A percentile compares a stretch with the other conserved stretches of the same genome.
These are phyloP conservation scores for Sterrhoptilus dennistouni DNA, from an alignment of 2,113 vertebrate genomes.

Conservation along the genomic window DNA sequence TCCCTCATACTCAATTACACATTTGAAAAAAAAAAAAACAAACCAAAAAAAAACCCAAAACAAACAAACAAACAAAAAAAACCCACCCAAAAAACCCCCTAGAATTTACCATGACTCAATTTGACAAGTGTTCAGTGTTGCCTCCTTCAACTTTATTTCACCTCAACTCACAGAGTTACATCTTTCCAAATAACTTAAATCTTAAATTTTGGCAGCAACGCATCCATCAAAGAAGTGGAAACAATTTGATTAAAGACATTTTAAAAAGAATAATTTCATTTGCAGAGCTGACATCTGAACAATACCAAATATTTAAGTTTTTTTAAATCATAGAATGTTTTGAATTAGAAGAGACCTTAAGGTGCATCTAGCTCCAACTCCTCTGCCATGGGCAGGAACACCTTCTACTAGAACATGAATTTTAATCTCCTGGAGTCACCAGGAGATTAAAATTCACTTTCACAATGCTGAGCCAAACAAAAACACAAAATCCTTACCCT, in stretches of 20 bases:
- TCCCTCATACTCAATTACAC: background rate
- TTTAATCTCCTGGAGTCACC: background rate
- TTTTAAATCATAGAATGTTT: background rate
- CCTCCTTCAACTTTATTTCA: background rate
- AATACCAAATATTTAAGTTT: background rate
- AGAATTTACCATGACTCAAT: background rate
- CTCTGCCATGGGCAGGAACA: background rate
- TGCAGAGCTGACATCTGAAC: background rate
- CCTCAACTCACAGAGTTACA: background rate
- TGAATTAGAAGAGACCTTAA: background rate
- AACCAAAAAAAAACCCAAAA: background rate
- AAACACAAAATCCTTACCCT: background rate
- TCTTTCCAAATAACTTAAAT: background rate
- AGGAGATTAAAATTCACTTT: too few species aligned
- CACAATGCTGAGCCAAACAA: background rate
- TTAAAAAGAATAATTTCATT: background rate
- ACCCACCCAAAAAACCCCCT: background rate
- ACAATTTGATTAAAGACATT: background rate
- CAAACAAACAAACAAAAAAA: background rate
- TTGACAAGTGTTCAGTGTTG: background rate
- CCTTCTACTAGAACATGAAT: background rate
- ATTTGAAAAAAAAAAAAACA: background rate
- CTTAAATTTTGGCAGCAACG: background rate
- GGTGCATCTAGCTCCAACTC: background rate
- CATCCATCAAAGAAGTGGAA: background rate